phyloP scores from a whole-genome alignment of 2,113 vertebrate genomes.

The Seriola quinqueradiata region DNA sequence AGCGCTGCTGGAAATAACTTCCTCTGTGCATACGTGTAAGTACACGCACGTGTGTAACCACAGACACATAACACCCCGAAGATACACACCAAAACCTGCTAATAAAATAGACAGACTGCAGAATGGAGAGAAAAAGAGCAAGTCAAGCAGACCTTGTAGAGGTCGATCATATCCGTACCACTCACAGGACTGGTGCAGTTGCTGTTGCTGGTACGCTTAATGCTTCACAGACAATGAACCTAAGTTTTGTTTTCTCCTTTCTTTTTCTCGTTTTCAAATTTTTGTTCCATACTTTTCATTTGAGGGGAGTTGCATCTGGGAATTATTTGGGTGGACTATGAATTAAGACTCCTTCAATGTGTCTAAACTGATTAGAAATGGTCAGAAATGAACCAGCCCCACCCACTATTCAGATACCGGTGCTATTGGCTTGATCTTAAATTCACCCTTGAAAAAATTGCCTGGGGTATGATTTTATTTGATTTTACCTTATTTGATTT shows the following conservation, averaged over 20 bases:
- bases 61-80: slow-evolving; percentile 71
- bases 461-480: slow-evolving; percentile 37
- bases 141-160: slow-evolving; percentile 75
- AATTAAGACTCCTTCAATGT: slow-evolving; percentile 46
- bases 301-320: slow-evolving; percentile 30
- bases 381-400: slow-evolving; percentile 56
- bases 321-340: slow-evolving; percentile 49
- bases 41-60: slow-evolving; percentile 52
- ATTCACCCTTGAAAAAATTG: slow-evolving; percentile 62
- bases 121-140: slow-evolving; percentile 62
- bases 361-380: slow-evolving; percentile 56
- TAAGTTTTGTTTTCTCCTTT: slow-evolving; percentile 43
- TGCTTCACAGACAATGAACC: slow-evolving; percentile 67
- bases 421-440: slow-evolving; percentile 79
- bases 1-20: slow-evolving; percentile 59
- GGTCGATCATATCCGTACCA: slow-evolving; percentile 49
- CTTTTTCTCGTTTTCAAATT: slow-evolving; percentile 18
- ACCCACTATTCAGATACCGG: slow-evolving; percentile 59
- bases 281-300: slow-evolving; percentile 32
- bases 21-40: slow-evolving; percentile 60
- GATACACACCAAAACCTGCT: slow-evolving; percentile 75
- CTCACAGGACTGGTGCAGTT: slow-evolving; percentile 60
- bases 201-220: slow-evolving; percentile 63
- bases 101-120: slow-evolving; percentile 56
- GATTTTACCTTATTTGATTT: slow-evolving; percentile 25